phyloP scores from a whole-genome alignment of 2,797 vertebrate species.

The Clarias fuscus region DNA sequence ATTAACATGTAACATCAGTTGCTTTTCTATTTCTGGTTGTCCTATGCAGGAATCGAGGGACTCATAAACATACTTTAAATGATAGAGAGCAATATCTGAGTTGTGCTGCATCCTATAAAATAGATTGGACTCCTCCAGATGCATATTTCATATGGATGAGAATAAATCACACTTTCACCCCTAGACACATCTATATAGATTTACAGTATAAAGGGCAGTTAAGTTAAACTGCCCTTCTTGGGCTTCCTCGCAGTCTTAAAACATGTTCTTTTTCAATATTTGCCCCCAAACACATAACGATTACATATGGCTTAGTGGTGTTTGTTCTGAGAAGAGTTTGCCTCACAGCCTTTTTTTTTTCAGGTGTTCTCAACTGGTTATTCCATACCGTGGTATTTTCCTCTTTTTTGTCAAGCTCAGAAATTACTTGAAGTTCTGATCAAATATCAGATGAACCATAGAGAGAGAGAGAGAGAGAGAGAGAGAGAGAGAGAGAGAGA shows the following conservation, averaged over 20 bases:
- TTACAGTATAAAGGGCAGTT: neutral
- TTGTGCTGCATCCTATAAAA: neutral
- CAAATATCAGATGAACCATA: conserved; percentile 20
- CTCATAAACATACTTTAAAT: neutral
- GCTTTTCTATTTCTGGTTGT: neutral
- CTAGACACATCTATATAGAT: neutral
- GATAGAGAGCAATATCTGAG: neutral
- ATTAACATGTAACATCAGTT: neutral
- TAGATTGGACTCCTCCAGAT: neutral
- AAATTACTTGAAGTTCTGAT: conserved; percentile 14
- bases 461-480: neutral
- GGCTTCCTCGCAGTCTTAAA: neutral
- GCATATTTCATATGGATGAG: neutral
- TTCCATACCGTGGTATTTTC: neutral
- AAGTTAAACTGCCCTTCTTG: neutral
- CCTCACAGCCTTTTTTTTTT: neutral
- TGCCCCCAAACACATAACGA: neutral
- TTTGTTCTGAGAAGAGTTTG: neutral
- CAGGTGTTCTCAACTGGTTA: neutral
- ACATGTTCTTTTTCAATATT: neutral
- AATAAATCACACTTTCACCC: neutral
- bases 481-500: no score
- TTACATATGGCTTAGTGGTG: neutral
- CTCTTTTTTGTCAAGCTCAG: neutral
- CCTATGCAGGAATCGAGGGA: neutral